These are phyloP conservation scores for Plumapathes pennacea DNA, from an alignment of 92 coral and sea anemone genomes.

Conservation along the genomic window DNA sequence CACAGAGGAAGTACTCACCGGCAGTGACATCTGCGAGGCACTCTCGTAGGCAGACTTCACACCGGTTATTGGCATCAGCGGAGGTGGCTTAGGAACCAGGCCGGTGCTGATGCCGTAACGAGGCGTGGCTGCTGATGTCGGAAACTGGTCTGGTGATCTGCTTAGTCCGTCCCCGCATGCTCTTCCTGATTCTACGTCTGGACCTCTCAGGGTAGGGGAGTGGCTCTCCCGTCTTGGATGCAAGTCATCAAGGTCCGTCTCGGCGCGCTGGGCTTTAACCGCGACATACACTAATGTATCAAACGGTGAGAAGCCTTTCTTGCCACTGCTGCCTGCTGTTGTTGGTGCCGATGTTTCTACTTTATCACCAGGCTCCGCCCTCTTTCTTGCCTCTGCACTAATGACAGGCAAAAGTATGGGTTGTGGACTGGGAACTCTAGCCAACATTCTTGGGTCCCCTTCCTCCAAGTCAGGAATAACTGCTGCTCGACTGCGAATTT, in stretches of 20 bases:
- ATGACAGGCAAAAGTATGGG: slow-evolving; percentile 15
- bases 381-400: slow-evolving; percentile 2
- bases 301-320: slow-evolving; percentile 21
- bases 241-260: too few relatives aligned
- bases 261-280: slow-evolving; percentile 69
- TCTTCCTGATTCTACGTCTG: slow-evolving; percentile 4
- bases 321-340: slow-evolving; percentile 15
- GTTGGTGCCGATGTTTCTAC: neutral
- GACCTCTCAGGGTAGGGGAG: too few relatives aligned
- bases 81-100: slow-evolving; percentile 92
- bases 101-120: slow-evolving; percentile 92
- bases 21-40: slow-evolving; percentile 5
- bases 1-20: slow-evolving; percentile 17
- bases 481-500: slow-evolving; percentile 74
- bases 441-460: slow-evolving; percentile 11
- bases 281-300: slow-evolving; percentile 78
- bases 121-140: too few relatives aligned
- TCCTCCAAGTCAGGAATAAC: slow-evolving; percentile 63
- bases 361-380: neutral
- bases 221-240: too few relatives aligned
- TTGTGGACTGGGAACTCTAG: slow-evolving; percentile 55
- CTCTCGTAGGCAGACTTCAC: slow-evolving; percentile 27
- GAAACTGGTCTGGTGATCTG: too few relatives aligned
- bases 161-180: neutral
- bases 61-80: slow-evolving; percentile 94